Base-by-base conservation (phyloP, 2,113 vertebrate species). In the Phalacrocorax brasilianus region DNA sequence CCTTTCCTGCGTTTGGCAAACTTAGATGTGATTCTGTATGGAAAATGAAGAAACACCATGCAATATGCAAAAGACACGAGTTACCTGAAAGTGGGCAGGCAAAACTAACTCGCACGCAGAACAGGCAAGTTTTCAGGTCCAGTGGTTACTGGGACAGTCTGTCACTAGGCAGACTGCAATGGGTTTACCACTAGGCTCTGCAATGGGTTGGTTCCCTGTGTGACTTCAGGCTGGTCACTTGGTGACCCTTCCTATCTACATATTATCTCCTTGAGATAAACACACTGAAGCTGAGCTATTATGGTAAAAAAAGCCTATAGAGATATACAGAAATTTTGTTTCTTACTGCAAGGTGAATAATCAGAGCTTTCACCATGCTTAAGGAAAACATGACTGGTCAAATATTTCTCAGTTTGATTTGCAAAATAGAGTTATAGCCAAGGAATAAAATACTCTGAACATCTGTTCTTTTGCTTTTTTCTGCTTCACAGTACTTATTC, bases 401-500 rank as follows among this genome's bases (percentile, higher is more conserved):
- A 47, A 50, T 56, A 68, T 49, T 68, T 58, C 33, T 67, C 53
- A 56, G 28, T 45, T 42, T 82, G 20, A 65, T 75, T 72, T 87
- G 23, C 44, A 80, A 72, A 72, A 30, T 1, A 68, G 38, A 80
- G 5, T 67, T 76, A 52, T 2, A 82, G 26, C 20, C 45, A 88
- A 85, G 52, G 38, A 95, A 78, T 52, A 67, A 94, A 87, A 84
- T 63, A 88, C 13, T 72, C 40, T 24, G 38, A 79, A 49, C 35
- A 45, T 65, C 49, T 85, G 40, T 6, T 82, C 30, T 55, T 74
- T 45, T 70, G 42, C 44, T 53, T n/a, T 28, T 86, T 81, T 52
- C 47, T 72, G 14, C 47, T 82, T 77, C 58, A 73, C 24, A 32
- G 17, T 22, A 66, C 8, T 84, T 76, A 50, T 6, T 74, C 13